These are phyloP conservation scores for Echinarachnius parma DNA, from an alignment of 53 echinoderm and acorn worm species.

Conservation along the genomic window DNA sequence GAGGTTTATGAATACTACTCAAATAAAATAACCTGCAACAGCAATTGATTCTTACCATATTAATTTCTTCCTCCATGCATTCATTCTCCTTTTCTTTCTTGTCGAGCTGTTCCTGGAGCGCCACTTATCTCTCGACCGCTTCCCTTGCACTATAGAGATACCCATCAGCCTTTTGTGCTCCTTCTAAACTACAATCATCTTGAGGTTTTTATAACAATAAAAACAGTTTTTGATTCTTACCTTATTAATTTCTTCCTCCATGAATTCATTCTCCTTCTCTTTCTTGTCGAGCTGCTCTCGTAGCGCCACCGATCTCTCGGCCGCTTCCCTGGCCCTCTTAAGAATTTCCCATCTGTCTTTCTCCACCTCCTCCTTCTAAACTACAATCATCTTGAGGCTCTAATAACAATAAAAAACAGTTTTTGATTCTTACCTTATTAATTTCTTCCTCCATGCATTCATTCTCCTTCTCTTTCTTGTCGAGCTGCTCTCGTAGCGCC, in stretches of 20 bases:
- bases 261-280: constrained; percentile 63
- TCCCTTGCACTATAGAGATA: constrained; percentile 83
- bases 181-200: constrained; percentile 77
- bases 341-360: constrained; percentile 95
- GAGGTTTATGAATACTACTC: too few relatives aligned
- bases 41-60: constrained; percentile 79
- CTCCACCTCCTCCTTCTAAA: constrained; percentile 94
- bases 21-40: too few relatives aligned
- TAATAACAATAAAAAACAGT: too few relatives aligned
- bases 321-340: constrained; percentile 87
- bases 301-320: constrained; percentile 81
- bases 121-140: constrained; percentile 87
- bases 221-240: too few relatives aligned
- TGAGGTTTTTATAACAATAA: too few relatives aligned
- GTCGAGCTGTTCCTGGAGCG: constrained; percentile 76
- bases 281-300: constrained; percentile 79
- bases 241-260: constrained; percentile 76
- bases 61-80: constrained; percentile 59
- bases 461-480: constrained; percentile 74
- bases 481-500: constrained; percentile 73
- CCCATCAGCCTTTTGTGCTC: constrained; percentile 95
- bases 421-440: constrained; percentile 76
- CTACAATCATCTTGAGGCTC: constrained; percentile 69
- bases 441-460: constrained; percentile 62
- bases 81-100: constrained; percentile 75